Evolutionary conservation across 1,140 invertebrate species (phyloP).

Genomic region (Tetraneura akinire): DNA sequence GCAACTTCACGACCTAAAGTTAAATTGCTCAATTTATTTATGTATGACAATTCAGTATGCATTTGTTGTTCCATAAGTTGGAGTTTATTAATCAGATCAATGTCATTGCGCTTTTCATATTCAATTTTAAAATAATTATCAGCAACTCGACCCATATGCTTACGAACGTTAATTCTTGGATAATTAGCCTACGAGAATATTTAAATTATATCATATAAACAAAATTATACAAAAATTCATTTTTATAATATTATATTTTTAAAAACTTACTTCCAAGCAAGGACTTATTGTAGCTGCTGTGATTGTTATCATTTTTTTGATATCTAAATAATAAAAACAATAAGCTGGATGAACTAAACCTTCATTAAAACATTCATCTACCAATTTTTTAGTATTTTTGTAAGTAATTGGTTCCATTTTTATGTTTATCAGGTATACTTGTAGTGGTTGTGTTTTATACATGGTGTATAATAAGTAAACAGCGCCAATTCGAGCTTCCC

Average conservation of each 20-base stretch:
- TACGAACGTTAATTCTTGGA: not conserved
- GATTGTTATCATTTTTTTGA: slow-evolving; percentile 23
- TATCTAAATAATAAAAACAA: slow-evolving; percentile 20
- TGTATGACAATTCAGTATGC: not conserved
- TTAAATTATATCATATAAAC: not conserved
- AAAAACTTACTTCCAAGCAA: slow-evolving; percentile 22
- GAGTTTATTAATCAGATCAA: not conserved
- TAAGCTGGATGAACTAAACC: not conserved
- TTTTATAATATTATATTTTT: no score
- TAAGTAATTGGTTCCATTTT: not conserved
- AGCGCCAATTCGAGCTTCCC: slow-evolving; percentile 12
- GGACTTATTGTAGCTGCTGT: not conserved
- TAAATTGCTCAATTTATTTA: slow-evolving; percentile 24
- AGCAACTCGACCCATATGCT: slow-evolving; percentile 19
- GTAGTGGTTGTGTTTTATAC: not conserved
- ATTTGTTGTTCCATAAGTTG: slow-evolving; percentile 23
- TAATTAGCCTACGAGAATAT: slow-evolving; percentile 28
- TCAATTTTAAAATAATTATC: not conserved
- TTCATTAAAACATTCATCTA: not conserved
- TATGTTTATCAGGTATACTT: not conserved
- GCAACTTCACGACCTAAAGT: not conserved
- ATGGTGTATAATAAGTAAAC: slow-evolving; percentile 22
- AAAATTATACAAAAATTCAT: no score
- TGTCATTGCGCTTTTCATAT: not conserved
- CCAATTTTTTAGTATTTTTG: not conserved